Conservation (phyloP, 1,140 invertebrate genomes). For the Eciton burchellii region DNA sequence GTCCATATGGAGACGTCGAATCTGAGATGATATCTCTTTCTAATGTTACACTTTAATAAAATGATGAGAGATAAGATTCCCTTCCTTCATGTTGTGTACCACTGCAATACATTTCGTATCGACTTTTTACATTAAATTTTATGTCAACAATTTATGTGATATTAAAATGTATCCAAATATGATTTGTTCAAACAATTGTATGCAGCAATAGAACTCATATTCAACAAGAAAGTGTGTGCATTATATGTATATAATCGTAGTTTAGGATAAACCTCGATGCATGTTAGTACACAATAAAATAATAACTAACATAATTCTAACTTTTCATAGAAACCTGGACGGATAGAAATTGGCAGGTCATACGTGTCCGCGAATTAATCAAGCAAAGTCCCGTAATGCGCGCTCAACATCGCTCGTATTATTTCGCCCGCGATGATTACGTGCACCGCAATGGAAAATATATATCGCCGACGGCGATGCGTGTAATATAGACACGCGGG, state of each 20-base stretch:
- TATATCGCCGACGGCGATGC: conserved; percentile 41
- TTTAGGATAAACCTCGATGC: neutral
- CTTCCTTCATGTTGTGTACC: neutral
- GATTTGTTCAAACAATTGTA: neutral
- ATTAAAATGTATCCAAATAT: neutral
- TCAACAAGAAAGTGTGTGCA: neutral
- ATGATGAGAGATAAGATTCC: neutral
- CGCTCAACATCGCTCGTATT: conserved; percentile 27
- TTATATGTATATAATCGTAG: neutral
- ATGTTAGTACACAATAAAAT: neutral
- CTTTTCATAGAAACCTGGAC: neutral
- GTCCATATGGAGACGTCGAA: no score
- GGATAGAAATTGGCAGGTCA: conserved; percentile 11
- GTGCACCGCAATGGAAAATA: conserved; percentile 49
- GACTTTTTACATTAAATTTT: neutral
- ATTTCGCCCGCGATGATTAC: no score
- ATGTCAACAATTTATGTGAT: neutral
- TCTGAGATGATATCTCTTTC: neutral
- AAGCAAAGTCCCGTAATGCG: conserved; percentile 25
- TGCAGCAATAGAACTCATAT: neutral
- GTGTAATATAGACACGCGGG: conserved; percentile 48
- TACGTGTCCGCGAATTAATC: conserved; percentile 31
- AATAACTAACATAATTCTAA: neutral
- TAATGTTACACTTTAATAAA: neutral
- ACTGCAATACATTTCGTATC: neutral